phyloP scores from a whole-genome alignment of 1,140 invertebrate species.

The Heterodera schachtii region DNA sequence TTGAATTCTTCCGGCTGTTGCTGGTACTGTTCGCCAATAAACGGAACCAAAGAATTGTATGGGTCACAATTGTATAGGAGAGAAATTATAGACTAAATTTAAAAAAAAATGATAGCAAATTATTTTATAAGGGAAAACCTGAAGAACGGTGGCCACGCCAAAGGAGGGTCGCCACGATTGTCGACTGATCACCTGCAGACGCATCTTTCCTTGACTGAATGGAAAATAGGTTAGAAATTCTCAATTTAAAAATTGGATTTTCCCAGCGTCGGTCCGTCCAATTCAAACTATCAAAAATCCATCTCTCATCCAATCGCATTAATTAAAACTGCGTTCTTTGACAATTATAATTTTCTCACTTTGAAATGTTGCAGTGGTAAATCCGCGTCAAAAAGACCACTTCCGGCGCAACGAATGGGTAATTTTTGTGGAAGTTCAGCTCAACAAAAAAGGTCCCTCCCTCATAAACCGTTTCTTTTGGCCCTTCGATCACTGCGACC shows the following conservation, averaged over 20 bases:
- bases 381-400: conserved; percentile 48
- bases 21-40: conserved; percentile 42
- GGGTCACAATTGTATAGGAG: conserved; percentile 43
- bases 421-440: conserved; percentile 35
- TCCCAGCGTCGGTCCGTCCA: too few species aligned
- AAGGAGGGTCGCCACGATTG: not conserved
- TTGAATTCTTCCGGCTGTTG: conserved; percentile 46
- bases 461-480: conserved; percentile 43
- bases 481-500: conserved; percentile 44
- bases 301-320: too few species aligned
- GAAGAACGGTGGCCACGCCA: conserved; percentile 15
- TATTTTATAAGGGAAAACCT: not conserved
- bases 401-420: conserved; percentile 38
- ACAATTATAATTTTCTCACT: conserved; percentile 7
- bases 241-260: too few species aligned
- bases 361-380: conserved; percentile 52
- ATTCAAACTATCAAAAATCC: too few species aligned
- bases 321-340: too few species aligned
- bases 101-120: not conserved
- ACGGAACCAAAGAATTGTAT: conserved; percentile 29
- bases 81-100: not conserved
- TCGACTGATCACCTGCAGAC: not conserved
- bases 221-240: not conserved
- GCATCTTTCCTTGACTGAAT: conserved; percentile 18
- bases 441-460: conserved; percentile 47